phyloP scores from a whole-genome alignment of 2,888 invertebrate genomes.

The Argynnis bischoffii region DNA sequence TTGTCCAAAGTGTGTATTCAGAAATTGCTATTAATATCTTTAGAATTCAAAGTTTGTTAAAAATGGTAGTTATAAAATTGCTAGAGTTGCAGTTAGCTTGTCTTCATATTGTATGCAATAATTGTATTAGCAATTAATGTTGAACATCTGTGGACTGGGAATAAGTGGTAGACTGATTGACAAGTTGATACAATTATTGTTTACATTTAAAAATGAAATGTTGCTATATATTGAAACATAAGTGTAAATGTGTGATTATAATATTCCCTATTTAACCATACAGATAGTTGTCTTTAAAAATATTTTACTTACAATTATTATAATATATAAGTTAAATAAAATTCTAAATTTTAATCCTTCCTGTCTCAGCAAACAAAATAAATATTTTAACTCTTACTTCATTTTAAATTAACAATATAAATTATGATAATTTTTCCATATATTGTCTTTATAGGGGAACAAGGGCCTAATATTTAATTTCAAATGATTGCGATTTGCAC shows the following conservation, averaged over 20 bases:
- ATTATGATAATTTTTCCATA: too few species aligned
- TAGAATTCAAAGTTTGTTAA: constrained; percentile 29
- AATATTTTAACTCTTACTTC: neutral
- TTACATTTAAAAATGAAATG: constrained; percentile 28
- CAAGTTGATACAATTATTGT: constrained; percentile 31
- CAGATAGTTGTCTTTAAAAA: constrained; percentile 39
- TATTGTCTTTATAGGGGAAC: neutral
- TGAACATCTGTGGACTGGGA: neutral
- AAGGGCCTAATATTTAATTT: constrained; percentile 4
- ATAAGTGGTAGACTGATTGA: neutral
- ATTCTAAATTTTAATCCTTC: constrained; percentile 69
- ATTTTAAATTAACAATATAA: too few species aligned
- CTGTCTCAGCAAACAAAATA: constrained; percentile 47
- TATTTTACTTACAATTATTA: constrained; percentile 31
- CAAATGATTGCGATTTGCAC: too few species aligned
- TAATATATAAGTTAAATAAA: constrained; percentile 46
- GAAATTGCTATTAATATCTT: constrained; percentile 29
- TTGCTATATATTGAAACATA: constrained; percentile 27
- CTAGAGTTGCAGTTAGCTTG: constrained; percentile 34
- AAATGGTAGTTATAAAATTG: constrained; percentile 33
- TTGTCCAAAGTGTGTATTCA: constrained; percentile 34
- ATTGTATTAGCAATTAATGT: constrained; percentile 28
- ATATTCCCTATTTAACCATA: constrained; percentile 41
- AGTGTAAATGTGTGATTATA: constrained; percentile 31
- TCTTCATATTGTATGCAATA: constrained; percentile 27